These are phyloP conservation scores for Pelochelys cantorii DNA, from an alignment of 2,797 vertebrate species.

Conservation along the genomic window DNA sequence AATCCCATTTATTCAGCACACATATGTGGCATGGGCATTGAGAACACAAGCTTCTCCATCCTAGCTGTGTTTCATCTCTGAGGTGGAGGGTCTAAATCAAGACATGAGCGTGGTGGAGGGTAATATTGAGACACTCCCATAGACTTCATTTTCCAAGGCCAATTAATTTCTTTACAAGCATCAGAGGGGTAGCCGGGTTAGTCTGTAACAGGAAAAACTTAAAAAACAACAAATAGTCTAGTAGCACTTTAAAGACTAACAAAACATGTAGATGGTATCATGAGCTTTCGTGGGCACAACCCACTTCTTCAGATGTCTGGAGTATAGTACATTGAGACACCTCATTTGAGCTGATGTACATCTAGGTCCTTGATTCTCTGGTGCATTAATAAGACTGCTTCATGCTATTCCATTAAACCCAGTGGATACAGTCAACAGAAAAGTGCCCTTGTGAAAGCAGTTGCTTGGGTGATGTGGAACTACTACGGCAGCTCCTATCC, in stretches of 20 bases:
- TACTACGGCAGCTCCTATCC: not conserved
- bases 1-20: not conserved
- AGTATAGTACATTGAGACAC: no score
- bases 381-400: not conserved
- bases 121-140: not conserved
- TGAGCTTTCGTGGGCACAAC: no score
- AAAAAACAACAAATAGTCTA: no score
- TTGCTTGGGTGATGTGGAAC: accelerated
- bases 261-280: no score
- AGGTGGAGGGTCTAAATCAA: not conserved
- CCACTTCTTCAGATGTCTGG: no score
- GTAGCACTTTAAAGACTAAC: no score
- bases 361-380: not conserved
- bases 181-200: no score
- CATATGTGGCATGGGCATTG: not conserved
- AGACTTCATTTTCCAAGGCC: not conserved
- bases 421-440: not conserved
- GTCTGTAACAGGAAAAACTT: no score
- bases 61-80: not conserved
- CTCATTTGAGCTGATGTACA: not conserved
- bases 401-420: no score
- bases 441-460: not conserved
- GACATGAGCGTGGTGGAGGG: no score
- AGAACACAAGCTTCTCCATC: not conserved
- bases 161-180: not conserved